Percentiles rank a stretch among this genome's conserved stretches.
Conservation (phyloP, 2,797 vertebrate species). For the Aplochiton taeniatus region DNA sequence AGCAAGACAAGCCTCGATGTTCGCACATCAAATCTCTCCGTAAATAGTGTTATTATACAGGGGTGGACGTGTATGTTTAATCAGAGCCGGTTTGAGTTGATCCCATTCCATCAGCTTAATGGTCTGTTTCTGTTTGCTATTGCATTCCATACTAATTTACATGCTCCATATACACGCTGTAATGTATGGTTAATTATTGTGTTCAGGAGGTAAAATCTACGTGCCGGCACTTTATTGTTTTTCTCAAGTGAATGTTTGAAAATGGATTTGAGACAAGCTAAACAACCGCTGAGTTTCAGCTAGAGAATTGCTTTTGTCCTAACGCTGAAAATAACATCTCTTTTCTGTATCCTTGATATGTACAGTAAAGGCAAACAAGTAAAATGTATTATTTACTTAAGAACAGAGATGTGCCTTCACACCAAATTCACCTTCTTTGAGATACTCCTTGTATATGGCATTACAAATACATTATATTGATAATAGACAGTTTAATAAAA, state of each 20-base stretch:
- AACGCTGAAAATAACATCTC: not conserved
- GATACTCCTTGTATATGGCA: too few species aligned
- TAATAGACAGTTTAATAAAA: too few species aligned
- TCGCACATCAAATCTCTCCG: slow-evolving; percentile 27
- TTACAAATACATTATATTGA: too few species aligned
- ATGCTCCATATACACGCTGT: slow-evolving; percentile 51
- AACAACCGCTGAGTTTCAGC: slow-evolving; percentile 14
- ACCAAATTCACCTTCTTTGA: too few species aligned
- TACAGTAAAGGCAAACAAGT: too few species aligned
- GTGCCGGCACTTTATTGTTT: slow-evolving; percentile 13
- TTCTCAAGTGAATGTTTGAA: slow-evolving; percentile 27
- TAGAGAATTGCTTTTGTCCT: slow-evolving; percentile 21
- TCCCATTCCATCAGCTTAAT: slow-evolving; percentile 63
- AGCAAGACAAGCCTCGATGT: slow-evolving; percentile 2
- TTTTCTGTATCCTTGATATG: too few species aligned
- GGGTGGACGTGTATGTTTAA: slow-evolving; percentile 23
- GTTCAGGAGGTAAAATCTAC: slow-evolving; percentile 50
- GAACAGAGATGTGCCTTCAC: too few species aligned
- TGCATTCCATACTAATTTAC: slow-evolving; percentile 56
- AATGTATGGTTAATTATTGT: slow-evolving; percentile 65
- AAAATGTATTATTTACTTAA: too few species aligned
- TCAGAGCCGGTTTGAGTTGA: slow-evolving; percentile 34
- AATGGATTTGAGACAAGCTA: not conserved
- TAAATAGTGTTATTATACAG: slow-evolving; percentile 25
- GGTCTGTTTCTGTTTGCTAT: slow-evolving; percentile 59